phyloP scores from a whole-genome alignment of 2,888 invertebrate species.

The Hanleya hanleyi region DNA sequence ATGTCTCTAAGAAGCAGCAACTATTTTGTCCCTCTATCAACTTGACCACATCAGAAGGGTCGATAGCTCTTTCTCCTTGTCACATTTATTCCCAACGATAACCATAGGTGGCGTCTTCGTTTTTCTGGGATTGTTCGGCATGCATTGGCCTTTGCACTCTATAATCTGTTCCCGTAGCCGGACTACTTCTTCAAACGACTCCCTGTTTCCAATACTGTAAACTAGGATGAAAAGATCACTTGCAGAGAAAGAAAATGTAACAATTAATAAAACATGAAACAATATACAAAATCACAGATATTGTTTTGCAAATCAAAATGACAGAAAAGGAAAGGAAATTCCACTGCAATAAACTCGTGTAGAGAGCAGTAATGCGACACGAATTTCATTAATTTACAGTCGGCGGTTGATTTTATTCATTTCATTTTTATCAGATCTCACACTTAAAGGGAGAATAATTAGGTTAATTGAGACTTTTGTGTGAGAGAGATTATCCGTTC shows the following conservation, averaged over 20 bases:
- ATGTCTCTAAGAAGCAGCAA: slow-evolving; percentile 87
- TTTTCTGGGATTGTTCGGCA: slow-evolving; percentile 75
- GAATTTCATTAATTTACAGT: too few relatives aligned
- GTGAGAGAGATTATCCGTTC: too few relatives aligned
- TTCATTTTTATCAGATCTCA: too few relatives aligned
- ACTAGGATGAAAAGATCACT: slow-evolving; percentile 76
- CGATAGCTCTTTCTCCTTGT: slow-evolving; percentile 86
- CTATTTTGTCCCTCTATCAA: slow-evolving; percentile 86
- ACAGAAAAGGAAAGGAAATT: too few relatives aligned
- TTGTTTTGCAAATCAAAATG: too few relatives aligned
- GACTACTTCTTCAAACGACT: slow-evolving; percentile 69
- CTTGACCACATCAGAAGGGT: slow-evolving; percentile 84
- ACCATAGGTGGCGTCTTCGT: slow-evolving; percentile 83
- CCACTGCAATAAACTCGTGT: too few relatives aligned
- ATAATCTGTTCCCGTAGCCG: slow-evolving; percentile 67
- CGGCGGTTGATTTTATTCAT: too few relatives aligned
- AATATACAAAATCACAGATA: too few relatives aligned
- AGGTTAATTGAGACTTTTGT: too few relatives aligned
- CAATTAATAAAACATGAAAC: too few relatives aligned
- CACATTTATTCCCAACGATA: slow-evolving; percentile 90
- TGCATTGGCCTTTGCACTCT: slow-evolving; percentile 64
- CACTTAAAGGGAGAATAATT: too few relatives aligned
- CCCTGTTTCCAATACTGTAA: slow-evolving; percentile 65
- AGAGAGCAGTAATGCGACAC: too few relatives aligned
- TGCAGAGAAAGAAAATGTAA: slow-evolving; percentile 71